Conservation (phyloP, 1,140 invertebrate species). For the Leptopilina clavipes region DNA sequence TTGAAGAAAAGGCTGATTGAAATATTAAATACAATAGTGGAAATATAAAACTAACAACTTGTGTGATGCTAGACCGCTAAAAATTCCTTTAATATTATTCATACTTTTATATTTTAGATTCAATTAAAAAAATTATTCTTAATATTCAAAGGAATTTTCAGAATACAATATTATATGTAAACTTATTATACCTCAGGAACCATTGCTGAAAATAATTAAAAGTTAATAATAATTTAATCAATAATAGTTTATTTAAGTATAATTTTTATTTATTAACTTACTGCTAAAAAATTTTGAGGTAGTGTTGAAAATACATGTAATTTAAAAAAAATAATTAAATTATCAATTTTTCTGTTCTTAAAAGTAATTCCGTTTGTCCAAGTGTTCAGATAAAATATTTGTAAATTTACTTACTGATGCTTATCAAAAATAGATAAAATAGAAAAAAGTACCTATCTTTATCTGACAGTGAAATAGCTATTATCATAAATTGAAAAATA, state of each 20-base stretch:
- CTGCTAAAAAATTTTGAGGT: neutral
- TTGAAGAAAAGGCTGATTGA: neutral
- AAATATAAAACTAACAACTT: constrained; percentile 1
- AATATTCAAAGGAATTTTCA: constrained; percentile 2
- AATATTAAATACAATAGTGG: neutral
- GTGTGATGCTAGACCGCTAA: constrained; percentile 12
- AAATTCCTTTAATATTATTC: constrained; percentile 13
- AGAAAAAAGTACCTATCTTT: neutral
- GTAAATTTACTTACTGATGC: neutral
- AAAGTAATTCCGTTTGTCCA: neutral
- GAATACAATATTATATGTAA: neutral
- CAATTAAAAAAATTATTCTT: neutral
- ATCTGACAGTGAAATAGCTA: too few species aligned
- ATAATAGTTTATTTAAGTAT: too few species aligned
- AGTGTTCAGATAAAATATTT: neutral
- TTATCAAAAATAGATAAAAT: constrained; percentile 1
- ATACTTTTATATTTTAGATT: neutral
- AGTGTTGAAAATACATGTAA: neutral
- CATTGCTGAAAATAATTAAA: neutral
- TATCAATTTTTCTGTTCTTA: neutral
- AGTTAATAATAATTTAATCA: too few species aligned
- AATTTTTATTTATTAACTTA: neutral
- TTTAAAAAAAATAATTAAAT: neutral
- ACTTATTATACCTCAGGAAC: neutral
- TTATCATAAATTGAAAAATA: neutral